Conservation (phyloP, 37 sponge, comb jelly and placozoan species). For the Crambe crambe region DNA sequence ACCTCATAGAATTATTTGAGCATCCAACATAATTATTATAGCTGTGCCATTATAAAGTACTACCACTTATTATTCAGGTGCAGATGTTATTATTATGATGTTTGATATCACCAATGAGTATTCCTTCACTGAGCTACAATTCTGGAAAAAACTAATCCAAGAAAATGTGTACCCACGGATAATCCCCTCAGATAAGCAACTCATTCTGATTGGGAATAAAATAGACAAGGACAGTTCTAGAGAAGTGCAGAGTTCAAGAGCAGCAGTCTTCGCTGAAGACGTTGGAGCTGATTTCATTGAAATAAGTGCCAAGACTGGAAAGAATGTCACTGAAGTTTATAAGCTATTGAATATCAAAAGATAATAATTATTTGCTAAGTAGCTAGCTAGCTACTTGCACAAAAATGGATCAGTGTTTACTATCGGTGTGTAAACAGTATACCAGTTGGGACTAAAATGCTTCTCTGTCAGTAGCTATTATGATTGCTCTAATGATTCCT, state of each 20-base stretch:
- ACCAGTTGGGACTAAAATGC: no score
- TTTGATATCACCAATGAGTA: neutral
- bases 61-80: no score
- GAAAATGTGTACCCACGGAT: neutral
- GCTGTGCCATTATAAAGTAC: no score
- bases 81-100: neutral
- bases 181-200: neutral
- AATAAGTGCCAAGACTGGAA: slow-evolving; percentile 3
- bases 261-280: neutral
- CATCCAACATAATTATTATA: no score
- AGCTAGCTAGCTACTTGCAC: no score
- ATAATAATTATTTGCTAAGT: no score
- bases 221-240: neutral
- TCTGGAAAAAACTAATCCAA: neutral
- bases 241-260: neutral
- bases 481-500: no score
- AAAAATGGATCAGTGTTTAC: no score
- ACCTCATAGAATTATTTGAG: no score
- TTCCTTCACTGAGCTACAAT: neutral
- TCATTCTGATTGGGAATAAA: neutral
- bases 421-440: no score
- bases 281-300: neutral
- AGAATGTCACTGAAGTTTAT: neutral
- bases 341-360: no score
- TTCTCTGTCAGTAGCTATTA: no score